phyloP scores from a whole-genome alignment of 2,797 vertebrate species.

The Sebastes cheni region DNA sequence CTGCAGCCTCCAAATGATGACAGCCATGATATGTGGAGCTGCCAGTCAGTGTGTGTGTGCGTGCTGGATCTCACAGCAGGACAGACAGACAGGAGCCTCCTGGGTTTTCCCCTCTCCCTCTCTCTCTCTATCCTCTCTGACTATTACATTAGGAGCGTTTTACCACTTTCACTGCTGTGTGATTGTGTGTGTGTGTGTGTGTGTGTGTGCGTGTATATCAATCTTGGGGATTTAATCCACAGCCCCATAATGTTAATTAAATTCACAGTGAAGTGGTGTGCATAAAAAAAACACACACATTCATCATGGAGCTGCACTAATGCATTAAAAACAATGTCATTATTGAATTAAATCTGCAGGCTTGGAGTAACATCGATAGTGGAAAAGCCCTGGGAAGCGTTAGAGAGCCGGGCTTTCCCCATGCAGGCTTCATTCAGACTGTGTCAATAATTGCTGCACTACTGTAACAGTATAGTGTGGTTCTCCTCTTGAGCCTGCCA shows the following conservation, averaged over 20 bases:
- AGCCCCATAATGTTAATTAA: constrained; percentile 6
- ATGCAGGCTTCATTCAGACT: constrained; percentile 17
- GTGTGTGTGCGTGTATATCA: not conserved
- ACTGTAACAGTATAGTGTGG: not conserved
- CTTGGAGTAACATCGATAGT: not conserved
- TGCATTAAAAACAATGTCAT: not conserved
- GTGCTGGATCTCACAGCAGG: constrained; percentile 30
- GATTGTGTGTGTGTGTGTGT: too few relatives aligned
- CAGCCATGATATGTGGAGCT: constrained; percentile 47
- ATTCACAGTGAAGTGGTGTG: not conserved
- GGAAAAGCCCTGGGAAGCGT: constrained; percentile 33
- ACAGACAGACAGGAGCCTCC: constrained; percentile 33
- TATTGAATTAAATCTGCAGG: constrained; percentile 23
- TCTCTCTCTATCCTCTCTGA: not conserved
- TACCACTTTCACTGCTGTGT: constrained; percentile 33
- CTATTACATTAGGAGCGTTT: constrained; percentile 46
- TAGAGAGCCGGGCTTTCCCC: constrained; percentile 46
- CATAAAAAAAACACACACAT: not conserved
- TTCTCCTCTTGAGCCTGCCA: constrained; percentile 24
- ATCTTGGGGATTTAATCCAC: constrained; percentile 19
- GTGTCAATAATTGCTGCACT: constrained; percentile 48
- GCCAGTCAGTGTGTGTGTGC: constrained; percentile 32
- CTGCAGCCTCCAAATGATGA: constrained; percentile 44
- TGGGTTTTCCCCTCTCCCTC: not conserved
- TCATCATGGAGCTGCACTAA: not conserved